Evolutionary conservation across 2,113 vertebrate species (phyloP).

Genomic region (Hydrolagus affinis): DNA sequence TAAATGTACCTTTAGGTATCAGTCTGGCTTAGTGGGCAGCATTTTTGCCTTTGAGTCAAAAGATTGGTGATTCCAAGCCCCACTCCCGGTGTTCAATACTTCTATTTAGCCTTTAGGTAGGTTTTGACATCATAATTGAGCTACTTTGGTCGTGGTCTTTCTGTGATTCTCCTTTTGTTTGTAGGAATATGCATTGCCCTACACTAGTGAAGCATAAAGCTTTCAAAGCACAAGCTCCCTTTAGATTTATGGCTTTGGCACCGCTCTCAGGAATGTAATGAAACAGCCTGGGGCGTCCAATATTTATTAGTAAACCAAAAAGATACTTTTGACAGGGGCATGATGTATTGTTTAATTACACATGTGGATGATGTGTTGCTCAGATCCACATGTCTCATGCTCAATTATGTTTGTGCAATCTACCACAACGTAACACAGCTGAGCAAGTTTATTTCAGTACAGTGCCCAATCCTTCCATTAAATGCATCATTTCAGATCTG

Average conservation of each 20-base stretch:
- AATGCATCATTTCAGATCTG: neutral
- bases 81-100: too few relatives aligned
- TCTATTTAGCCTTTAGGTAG: too few relatives aligned
- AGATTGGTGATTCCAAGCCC: too few relatives aligned
- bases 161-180: too few relatives aligned
- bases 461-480: neutral
- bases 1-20: too few relatives aligned
- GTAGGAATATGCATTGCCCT: neutral
- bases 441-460: neutral
- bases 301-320: slow-evolving; percentile 4
- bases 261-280: neutral
- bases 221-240: neutral
- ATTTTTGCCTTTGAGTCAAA: too few relatives aligned
- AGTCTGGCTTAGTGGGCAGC: too few relatives aligned
- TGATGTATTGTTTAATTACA: slow-evolving; percentile 13
- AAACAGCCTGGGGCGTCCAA: too few relatives aligned
- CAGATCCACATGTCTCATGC: neutral
- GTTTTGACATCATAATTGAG: too few relatives aligned
- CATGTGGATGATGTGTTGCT: neutral
- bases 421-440: neutral
- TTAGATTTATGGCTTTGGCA: neutral
- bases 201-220: neutral
- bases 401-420: neutral
- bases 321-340: neutral
- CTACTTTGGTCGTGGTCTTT: too few relatives aligned